These are phyloP conservation scores for Anniella stebbinsi DNA, from an alignment of 2,797 vertebrate genomes.

Conservation along the genomic window DNA sequence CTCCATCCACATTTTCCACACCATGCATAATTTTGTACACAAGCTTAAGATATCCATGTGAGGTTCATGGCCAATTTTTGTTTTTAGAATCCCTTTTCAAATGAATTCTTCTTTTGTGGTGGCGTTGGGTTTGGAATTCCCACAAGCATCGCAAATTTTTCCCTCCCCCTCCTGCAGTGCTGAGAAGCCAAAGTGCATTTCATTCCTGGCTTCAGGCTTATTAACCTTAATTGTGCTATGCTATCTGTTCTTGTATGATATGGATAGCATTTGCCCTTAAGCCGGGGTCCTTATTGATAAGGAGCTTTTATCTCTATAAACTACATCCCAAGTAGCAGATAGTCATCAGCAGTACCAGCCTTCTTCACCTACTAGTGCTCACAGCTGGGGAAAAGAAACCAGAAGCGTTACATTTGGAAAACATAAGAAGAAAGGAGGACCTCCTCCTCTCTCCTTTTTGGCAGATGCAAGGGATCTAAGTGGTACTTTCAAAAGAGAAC, in stretches of 20 bases:
- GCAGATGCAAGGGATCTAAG: slow-evolving; percentile 61
- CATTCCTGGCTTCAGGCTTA: slow-evolving; percentile 51
- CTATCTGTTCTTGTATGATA: slow-evolving; percentile 77
- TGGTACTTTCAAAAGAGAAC: slow-evolving; percentile 68
- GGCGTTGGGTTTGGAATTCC: slow-evolving; percentile 4
- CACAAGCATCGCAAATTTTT: slow-evolving; percentile 54
- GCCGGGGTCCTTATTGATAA: slow-evolving; percentile 80
- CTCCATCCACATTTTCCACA: no score
- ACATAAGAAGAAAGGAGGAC: slow-evolving; percentile 65
- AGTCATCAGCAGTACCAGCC: slow-evolving; percentile 71
- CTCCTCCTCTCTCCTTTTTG: not conserved
- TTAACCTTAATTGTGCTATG: slow-evolving; percentile 64
- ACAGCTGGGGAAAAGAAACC: slow-evolving; percentile 72
- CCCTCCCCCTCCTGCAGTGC: not conserved
- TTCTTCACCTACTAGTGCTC: slow-evolving; percentile 66
- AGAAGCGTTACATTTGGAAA: slow-evolving; percentile 71
- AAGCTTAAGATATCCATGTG: slow-evolving; percentile 1
- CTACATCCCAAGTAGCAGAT: slow-evolving; percentile 60
- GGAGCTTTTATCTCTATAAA: slow-evolving; percentile 64
- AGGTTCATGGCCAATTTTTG: not conserved
- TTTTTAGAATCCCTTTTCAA: not conserved
- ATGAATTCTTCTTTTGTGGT: slow-evolving; percentile 26
- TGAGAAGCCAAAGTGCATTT: slow-evolving; percentile 53
- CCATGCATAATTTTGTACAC: no score
- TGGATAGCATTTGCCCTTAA: slow-evolving; percentile 75